phyloP scores from a whole-genome alignment of 2,113 vertebrate genomes.

The Oceanodroma tethys region DNA sequence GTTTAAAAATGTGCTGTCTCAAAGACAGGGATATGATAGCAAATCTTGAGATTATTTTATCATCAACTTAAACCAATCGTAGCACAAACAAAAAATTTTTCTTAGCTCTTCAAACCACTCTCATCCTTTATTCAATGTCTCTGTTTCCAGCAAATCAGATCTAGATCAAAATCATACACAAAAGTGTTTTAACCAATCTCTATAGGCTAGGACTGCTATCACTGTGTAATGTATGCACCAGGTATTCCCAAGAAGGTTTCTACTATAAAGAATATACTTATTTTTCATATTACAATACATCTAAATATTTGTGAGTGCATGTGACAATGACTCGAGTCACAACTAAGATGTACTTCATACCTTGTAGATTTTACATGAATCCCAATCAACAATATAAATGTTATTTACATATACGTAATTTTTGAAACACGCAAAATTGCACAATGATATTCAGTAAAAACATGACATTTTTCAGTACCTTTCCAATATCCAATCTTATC shows the following conservation, averaged over 20 bases:
- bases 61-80: not conserved
- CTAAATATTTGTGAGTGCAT: not conserved
- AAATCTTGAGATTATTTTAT: not conserved
- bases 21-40: not conserved
- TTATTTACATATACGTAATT: not conserved
- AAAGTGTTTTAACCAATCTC: not conserved
- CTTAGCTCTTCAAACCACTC: not conserved
- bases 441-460: not conserved
- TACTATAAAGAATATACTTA: not conserved
- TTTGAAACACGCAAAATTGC: not conserved
- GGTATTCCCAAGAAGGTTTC: not conserved
- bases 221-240: rapidly evolving
- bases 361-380: not conserved
- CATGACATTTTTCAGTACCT: not conserved
- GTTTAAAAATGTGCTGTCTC: not conserved
- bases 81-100: not conserved
- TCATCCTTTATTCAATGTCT: not conserved
- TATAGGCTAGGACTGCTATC: not conserved
- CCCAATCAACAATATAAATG: not conserved
- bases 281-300: not conserved
- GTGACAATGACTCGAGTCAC: not conserved
- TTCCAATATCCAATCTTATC: not conserved
- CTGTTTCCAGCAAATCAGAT: not conserved
- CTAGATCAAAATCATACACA: not conserved
- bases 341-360: not conserved